Evolutionary conservation across 2,113 vertebrate genomes (phyloP).

Genomic region (Thinocorus orbignyianus): DNA sequence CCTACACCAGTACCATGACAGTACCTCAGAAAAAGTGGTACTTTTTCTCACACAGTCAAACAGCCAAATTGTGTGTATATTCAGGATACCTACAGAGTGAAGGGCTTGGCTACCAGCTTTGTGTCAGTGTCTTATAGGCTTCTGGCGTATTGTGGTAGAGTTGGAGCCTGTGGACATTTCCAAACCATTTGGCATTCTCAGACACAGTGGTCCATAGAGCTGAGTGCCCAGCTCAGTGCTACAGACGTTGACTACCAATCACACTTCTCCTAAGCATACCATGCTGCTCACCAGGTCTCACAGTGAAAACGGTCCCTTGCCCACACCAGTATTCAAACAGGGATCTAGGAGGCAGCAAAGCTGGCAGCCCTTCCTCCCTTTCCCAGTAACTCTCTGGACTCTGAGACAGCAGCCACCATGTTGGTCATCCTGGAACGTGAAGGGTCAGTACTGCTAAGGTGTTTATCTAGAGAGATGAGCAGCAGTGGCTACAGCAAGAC

Average conservation of each 20-base stretch:
- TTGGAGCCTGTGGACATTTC: background rate
- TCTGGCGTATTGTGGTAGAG: background rate
- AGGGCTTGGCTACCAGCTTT: background rate
- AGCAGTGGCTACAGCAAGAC: background rate
- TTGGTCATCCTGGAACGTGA: background rate
- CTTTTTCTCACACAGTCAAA: background rate
- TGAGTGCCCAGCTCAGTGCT: background rate
- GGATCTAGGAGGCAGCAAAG: background rate
- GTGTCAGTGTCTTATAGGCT: background rate
- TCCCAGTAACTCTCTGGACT: background rate
- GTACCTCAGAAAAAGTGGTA: background rate
- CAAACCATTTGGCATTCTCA: background rate
- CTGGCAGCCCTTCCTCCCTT: background rate
- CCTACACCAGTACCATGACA: background rate
- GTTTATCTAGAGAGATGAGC: background rate
- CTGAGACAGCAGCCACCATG: background rate
- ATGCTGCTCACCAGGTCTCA: background rate
- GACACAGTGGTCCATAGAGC: background rate
- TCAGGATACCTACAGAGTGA: background rate
- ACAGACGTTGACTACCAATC: too few relatives aligned
- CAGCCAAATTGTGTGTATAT: background rate
- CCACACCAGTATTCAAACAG: background rate
- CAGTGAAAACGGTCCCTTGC: background rate
- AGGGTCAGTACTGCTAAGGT: background rate
- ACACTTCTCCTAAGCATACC: background rate